phyloP scores from a whole-genome alignment of 1,140 invertebrate genomes.

The Meteorus sp. region DNA sequence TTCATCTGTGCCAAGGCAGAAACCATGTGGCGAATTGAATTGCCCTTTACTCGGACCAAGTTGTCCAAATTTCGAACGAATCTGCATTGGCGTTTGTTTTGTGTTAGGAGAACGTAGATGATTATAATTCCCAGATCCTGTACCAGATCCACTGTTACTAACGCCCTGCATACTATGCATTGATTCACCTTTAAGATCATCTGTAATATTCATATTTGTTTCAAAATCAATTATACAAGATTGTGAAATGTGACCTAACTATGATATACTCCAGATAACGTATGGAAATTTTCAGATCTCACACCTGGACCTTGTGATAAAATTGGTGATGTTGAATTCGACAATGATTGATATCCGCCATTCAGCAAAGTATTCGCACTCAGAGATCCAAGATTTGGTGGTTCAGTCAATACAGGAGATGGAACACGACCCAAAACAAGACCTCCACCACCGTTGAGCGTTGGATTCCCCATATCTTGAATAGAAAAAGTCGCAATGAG shows the following conservation, averaged over 20 bases:
- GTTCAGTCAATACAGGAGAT: constrained; percentile 59
- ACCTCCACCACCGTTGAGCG: constrained; percentile 50
- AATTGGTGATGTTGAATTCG: constrained; percentile 66
- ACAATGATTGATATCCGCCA: constrained; percentile 61
- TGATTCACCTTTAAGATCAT: constrained; percentile 53
- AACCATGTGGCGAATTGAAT: constrained; percentile 96
- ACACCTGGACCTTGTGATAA: constrained; percentile 57
- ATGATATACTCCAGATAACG: neutral
- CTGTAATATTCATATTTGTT: too few species aligned
- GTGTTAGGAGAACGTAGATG: constrained; percentile 65
- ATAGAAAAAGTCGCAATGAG: constrained; percentile 23
- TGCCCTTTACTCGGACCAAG: constrained; percentile 88
- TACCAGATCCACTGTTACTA: constrained; percentile 43
- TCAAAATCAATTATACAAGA: neutral
- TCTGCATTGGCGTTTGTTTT: constrained; percentile 80
- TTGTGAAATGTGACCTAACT: too few species aligned
- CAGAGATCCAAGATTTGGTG: constrained; percentile 55
- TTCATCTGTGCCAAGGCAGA: constrained; percentile 91
- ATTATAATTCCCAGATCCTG: constrained; percentile 58
- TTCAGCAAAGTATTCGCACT: constrained; percentile 59
- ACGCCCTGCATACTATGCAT: constrained; percentile 53
- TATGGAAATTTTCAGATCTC: too few species aligned
- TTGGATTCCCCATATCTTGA: constrained; percentile 49
- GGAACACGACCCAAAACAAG: constrained; percentile 57
- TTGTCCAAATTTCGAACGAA: constrained; percentile 91